phyloP scores from a whole-genome alignment of 2,113 vertebrate species.

The Psittacula cyanocephala region DNA sequence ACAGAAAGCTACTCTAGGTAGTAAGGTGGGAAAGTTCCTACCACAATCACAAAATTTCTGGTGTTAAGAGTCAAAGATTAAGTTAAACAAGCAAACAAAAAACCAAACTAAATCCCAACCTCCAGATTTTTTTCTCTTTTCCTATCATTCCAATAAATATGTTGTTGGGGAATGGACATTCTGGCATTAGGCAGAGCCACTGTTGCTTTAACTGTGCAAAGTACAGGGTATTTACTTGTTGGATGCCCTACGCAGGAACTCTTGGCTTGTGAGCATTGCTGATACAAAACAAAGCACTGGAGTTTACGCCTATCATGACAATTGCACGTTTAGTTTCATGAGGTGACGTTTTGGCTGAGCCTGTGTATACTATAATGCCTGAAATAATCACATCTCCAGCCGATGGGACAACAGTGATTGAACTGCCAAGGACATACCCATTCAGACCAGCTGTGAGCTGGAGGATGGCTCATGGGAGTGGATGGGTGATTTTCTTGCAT shows the following conservation, averaged over 20 bases:
- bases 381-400: not conserved
- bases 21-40: not conserved
- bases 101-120: not conserved
- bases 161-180: not conserved
- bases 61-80: not conserved
- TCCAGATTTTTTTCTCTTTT: not conserved
- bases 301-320: not conserved
- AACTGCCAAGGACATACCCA: not conserved
- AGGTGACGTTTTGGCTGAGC: not conserved
- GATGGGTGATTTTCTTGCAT: not conserved
- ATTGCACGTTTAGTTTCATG: not conserved
- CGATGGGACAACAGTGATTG: not conserved
- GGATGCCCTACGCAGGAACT: not conserved
- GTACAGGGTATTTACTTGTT: not conserved
- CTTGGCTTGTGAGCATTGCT: not conserved
- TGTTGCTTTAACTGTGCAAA: not conserved
- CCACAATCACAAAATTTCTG: not conserved
- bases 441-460: not conserved
- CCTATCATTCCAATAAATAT: not conserved
- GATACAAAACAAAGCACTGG: not conserved
- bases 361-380: not conserved
- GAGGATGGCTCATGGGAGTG: not conserved
- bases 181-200: not conserved
- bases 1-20: not conserved
- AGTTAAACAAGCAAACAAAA: not conserved